A percentile compares a stretch with the other conserved stretches of the same genome.
phyloP scores from a whole-genome alignment of 1,140 invertebrate genomes.

The Apis florea region DNA sequence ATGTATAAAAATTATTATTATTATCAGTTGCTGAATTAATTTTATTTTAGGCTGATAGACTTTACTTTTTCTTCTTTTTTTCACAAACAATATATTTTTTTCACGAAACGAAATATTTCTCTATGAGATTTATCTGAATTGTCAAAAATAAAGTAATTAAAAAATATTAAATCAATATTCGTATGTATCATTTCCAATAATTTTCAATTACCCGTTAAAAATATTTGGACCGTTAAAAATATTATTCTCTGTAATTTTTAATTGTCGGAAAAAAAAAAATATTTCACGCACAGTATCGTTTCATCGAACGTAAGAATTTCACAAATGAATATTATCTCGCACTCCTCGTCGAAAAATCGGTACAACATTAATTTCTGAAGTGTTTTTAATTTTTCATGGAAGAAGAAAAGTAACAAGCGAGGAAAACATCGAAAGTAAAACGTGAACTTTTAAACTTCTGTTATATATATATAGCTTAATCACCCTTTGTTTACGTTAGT shows the following conservation, averaged over 20 bases:
- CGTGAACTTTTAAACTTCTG: conserved; percentile 41
- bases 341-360: neutral
- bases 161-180: neutral
- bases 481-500: conserved; percentile 53
- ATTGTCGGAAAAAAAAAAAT: neutral
- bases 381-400: neutral
- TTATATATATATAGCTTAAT: conserved; percentile 64
- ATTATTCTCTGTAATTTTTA: neutral
- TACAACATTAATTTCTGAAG: neutral
- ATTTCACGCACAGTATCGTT: neutral
- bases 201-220: neutral
- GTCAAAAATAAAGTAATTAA: neutral
- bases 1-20: too few relatives aligned
- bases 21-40: too few relatives aligned
- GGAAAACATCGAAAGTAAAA: conserved; percentile 41
- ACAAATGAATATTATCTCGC: neutral
- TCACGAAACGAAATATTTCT: neutral
- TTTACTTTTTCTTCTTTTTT: neutral
- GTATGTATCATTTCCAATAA: neutral
- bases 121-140: neutral
- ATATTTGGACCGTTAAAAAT: neutral
- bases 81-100: neutral
- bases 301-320: neutral
- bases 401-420: conserved; percentile 39
- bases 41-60: too few relatives aligned